Evolutionary conservation across 1,140 invertebrate genomes (phyloP), one percentile per base, ranked within the genome.

Genomic region (Ephestia elutella): DNA sequence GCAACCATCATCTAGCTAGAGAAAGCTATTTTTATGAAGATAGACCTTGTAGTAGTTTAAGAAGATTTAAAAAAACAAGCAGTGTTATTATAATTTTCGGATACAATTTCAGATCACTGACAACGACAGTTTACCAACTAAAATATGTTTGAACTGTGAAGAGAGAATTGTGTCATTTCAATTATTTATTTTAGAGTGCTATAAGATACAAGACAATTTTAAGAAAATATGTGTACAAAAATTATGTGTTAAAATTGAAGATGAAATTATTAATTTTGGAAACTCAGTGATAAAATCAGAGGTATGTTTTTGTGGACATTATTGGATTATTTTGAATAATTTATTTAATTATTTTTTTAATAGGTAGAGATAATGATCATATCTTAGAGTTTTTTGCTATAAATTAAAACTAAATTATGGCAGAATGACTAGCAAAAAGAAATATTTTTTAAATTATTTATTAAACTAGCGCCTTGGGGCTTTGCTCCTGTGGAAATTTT

Each of bases 111-210:
- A 86, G 81, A 57, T 84, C 19, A 68, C 65, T 62, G 80, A 83
- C 55, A 75, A 67, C 66, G 82, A 86, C 55, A 65, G 66, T 49
- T 65, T 86, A 59, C 80, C 85, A 28, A 82, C 82, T 51, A 84
- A 78, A 63, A 78, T 86, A 20, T 86, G 85, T 62, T 57, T 84
- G n/a, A 82, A 80, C 30, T 88, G 85, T 74, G 83, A 88, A 70
- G 85, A 86, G 58, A 86, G 75, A 73, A 73, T 88, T 59, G 59
- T 83, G 7, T 77, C 81, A 18, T 85, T 87, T 64, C 79, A 85
- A 71, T 59, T 86, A 19, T 87, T 85, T 80, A 66, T 87, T 48
- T 68, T 85, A 54, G 82, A 87, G 65, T 87, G 85, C 57, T 75
- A 73, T 55, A 82, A 85, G 72, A 73, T 75, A 10, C 85, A 87